Evolutionary conservation across 2,113 vertebrate genomes (phyloP).

Genomic region (Scolopax mira): DNA sequence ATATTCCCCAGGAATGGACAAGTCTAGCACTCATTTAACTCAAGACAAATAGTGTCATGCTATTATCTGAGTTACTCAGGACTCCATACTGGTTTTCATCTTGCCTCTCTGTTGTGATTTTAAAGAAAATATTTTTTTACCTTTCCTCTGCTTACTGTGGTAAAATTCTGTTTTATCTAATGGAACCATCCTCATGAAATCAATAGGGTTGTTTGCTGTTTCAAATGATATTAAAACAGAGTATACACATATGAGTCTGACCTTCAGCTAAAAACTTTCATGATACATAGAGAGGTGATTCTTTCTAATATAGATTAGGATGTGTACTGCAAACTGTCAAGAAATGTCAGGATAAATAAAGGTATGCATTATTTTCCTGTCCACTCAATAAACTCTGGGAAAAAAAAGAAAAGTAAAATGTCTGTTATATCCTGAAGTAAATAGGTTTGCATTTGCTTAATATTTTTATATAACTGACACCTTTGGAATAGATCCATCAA

Average conservation of each 20-base stretch:
- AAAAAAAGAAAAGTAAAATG: not conserved
- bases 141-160: not conserved
- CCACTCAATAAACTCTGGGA: not conserved
- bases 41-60: not conserved
- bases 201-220: conserved; percentile 32
- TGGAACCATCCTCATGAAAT: not conserved
- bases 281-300: conserved; percentile 7
- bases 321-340: conserved; percentile 15
- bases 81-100: not conserved
- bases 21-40: not conserved
- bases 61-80: not conserved
- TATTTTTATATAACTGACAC: not conserved
- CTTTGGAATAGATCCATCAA: not conserved
- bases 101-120: not conserved
- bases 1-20: conserved; percentile 6
- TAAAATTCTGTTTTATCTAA: conserved; percentile 12
- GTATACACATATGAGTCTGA: not conserved
- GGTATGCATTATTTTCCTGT: not conserved
- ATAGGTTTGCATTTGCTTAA: not conserved
- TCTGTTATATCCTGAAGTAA: not conserved
- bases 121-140: not conserved
- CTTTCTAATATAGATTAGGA: conserved; percentile 40
- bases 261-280: conserved; percentile 34
- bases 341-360: conserved; percentile 50
- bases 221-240: conserved; percentile 17